phyloP scores from a whole-genome alignment of 2,888 invertebrate genomes.

The Eristalinus sepulchralis region DNA sequence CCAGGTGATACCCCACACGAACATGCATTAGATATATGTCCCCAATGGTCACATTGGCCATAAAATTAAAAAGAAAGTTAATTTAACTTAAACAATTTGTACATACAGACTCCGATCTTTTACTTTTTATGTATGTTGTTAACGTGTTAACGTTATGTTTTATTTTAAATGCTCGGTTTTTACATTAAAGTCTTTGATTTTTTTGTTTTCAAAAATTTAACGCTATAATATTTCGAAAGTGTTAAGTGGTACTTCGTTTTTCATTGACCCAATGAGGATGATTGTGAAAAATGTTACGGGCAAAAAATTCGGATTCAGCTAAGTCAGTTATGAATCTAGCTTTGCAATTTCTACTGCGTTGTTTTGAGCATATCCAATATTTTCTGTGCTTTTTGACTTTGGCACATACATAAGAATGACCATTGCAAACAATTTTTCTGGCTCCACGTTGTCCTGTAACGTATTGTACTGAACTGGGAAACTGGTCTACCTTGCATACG shows the following conservation, averaged over 20 bases:
- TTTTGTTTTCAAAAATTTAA: not conserved
- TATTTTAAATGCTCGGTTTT: no score
- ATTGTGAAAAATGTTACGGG: constrained; percentile 76
- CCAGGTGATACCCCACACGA: no score
- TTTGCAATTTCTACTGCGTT: constrained; percentile 77
- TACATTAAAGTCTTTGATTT: no score
- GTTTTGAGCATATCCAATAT: constrained; percentile 78
- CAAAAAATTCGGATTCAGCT: constrained; percentile 73
- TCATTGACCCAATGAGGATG: constrained; percentile 69
- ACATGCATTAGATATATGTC: no score
- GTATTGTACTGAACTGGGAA: constrained; percentile 72
- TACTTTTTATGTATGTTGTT: no score
- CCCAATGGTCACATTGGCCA: no score
- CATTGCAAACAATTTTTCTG: constrained; percentile 75
- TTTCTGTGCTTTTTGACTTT: constrained; percentile 76
- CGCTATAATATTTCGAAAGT: no score
- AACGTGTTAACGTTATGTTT: no score
- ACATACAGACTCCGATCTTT: no score
- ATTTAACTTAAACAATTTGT: no score
- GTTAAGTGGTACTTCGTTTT: not conserved
- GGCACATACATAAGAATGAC: constrained; percentile 76
- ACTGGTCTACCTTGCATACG: constrained; percentile 27
- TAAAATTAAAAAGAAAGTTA: no score
- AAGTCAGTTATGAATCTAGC: constrained; percentile 76
- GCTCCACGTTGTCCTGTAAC: constrained; percentile 76